A percentile compares a stretch with the other conserved stretches of the same genome.
Evolutionary conservation across 2,113 vertebrate species (phyloP).

Genomic region (Epinephelus fuscoguttatus): DNA sequence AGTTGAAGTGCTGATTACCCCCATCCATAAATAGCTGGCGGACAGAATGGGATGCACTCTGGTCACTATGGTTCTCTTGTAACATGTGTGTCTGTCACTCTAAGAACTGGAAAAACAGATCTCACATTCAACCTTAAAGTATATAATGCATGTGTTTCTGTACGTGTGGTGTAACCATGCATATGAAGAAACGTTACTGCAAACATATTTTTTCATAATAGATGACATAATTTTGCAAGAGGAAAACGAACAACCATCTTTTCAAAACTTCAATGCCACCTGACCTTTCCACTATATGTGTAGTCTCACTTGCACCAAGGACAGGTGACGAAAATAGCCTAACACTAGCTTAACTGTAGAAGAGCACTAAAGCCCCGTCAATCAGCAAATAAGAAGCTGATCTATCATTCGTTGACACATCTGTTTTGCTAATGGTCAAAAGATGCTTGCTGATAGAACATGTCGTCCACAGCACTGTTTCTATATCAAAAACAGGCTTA

Average conservation of each 20-base stretch:
- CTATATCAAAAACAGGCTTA: background rate
- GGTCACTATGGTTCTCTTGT: slow-evolving; percentile 39
- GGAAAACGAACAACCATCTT: slow-evolving; percentile 14
- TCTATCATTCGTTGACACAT: slow-evolving; percentile 18
- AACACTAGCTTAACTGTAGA: slow-evolving; percentile 60
- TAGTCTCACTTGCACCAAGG: slow-evolving; percentile 47
- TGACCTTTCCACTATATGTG: slow-evolving; percentile 34
- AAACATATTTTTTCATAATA: background rate
- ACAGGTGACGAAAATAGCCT: slow-evolving; percentile 67
- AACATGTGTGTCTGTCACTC: slow-evolving; percentile 81
- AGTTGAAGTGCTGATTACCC: slow-evolving; percentile 29
- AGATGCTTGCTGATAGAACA: background rate
- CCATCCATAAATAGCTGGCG: slow-evolving; percentile 69
- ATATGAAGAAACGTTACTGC: background rate
- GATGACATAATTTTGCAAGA: background rate
- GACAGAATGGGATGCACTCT: slow-evolving; percentile 37
- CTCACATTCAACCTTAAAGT: slow-evolving; percentile 6
- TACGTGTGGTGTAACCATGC: background rate
- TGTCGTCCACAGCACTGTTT: background rate
- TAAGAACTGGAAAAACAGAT: slow-evolving; percentile 12
- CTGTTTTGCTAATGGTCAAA: slow-evolving; percentile 9
- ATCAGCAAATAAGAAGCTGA: slow-evolving; percentile 39
- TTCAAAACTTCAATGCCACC: slow-evolving; percentile 29
- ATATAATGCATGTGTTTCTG: background rate
- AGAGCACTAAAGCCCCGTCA: slow-evolving; percentile 61